Evolutionary conservation across 2,797 vertebrate species (phyloP).

Genomic region (Poeciliopsis gracilis): DNA sequence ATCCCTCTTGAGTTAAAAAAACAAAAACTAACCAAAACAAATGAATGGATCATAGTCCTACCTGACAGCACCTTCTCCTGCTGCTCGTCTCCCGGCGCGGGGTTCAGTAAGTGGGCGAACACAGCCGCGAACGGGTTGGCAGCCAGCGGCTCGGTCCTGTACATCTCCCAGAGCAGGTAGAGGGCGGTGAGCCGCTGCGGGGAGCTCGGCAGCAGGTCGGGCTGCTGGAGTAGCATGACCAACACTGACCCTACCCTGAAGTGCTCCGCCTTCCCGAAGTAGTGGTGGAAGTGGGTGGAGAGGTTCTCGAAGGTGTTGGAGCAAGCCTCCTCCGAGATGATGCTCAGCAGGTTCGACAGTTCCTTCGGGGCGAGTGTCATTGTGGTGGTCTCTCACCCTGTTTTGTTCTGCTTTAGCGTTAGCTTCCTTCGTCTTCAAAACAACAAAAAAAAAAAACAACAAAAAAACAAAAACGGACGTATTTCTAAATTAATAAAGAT

Average conservation of each 20-base stretch:
- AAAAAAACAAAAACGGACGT: neutral
- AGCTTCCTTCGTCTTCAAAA: no score
- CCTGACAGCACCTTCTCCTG: slow-evolving; percentile 90
- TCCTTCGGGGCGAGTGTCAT: slow-evolving; percentile 91
- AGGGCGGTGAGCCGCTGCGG: slow-evolving; percentile 96
- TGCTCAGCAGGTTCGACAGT: slow-evolving; percentile 92
- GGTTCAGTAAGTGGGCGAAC: slow-evolving; percentile 95
- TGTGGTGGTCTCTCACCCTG: neutral
- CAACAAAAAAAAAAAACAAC: no score
- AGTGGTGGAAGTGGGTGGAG: slow-evolving; percentile 95
- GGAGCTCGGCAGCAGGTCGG: slow-evolving; percentile 93
- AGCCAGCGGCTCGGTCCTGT: slow-evolving; percentile 95
- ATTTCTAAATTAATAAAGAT: neutral
- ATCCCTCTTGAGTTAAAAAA: no score
- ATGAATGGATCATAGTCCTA: slow-evolving; percentile 40
- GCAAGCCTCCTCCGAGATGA: slow-evolving; percentile 96
- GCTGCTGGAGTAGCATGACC: slow-evolving; percentile 95
- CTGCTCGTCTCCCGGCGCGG: slow-evolving; percentile 89
- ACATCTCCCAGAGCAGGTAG: slow-evolving; percentile 99
- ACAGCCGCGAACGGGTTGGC: slow-evolving; percentile 97
- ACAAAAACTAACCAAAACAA: neutral
- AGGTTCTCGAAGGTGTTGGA: slow-evolving; percentile 93
- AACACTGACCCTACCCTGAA: slow-evolving; percentile 94
- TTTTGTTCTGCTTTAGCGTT: neutral
- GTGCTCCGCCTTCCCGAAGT: slow-evolving; percentile 94